A percentile compares a stretch with the other conserved stretches of the same genome.
These are phyloP conservation scores for Diaprepes abbreviatus DNA, from an alignment of 2,888 invertebrate genomes.

Conservation along the genomic window DNA sequence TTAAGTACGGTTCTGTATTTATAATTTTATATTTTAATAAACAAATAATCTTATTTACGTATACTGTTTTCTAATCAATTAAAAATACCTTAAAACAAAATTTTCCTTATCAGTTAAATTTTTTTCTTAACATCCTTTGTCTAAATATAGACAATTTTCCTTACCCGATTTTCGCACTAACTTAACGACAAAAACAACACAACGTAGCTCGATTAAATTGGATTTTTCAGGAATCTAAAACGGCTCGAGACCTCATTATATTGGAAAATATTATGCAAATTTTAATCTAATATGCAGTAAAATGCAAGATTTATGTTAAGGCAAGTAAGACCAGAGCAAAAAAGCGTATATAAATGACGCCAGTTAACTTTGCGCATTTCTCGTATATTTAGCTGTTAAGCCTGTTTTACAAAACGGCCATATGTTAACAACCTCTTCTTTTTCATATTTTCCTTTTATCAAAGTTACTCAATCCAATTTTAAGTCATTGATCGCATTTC, in stretches of 20 bases:
- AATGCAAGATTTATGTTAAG: constrained; percentile 44
- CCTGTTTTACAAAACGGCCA: constrained; percentile 24
- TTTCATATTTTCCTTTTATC: too few relatives aligned
- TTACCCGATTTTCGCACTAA: not conserved
- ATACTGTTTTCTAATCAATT: too few relatives aligned
- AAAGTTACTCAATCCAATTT: too few relatives aligned
- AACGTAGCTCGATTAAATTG: constrained; percentile 21
- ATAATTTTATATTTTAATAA: too few relatives aligned
- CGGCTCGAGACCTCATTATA: constrained; percentile 43
- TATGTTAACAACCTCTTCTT: constrained; percentile 22
- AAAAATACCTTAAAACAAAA: too few relatives aligned
- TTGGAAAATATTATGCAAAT: constrained; percentile 47
- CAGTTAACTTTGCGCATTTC: constrained; percentile 31
- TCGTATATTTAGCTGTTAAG: constrained; percentile 39
- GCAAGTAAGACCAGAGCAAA: constrained; percentile 38
- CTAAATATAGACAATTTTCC: constrained; percentile 1
- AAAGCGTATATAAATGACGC: constrained; percentile 41
- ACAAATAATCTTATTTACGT: too few relatives aligned
- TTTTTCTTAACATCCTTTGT: too few relatives aligned
- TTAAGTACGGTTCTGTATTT: too few relatives aligned
- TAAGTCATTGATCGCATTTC: not conserved
- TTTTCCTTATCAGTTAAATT: too few relatives aligned
- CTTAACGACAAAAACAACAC: constrained; percentile 17
- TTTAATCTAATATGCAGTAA: constrained; percentile 45
- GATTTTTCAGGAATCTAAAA: constrained; percentile 32